Base-by-base conservation (phyloP, 2,888 invertebrate genomes). In the Asteroscopus sphinx region DNA sequence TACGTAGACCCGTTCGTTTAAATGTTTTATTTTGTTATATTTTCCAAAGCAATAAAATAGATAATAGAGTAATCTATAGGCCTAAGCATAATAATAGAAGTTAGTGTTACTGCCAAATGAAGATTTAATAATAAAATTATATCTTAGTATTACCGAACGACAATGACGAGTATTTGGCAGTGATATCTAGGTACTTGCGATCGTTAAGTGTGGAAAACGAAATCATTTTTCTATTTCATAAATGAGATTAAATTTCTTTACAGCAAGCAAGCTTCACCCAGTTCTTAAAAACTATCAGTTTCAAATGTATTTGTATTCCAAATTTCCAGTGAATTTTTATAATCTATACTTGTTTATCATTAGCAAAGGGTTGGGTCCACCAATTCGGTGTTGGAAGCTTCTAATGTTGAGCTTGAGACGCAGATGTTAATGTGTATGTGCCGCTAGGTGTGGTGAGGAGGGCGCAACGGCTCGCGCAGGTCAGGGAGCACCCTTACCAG, bases 401-500 rank as follows among this genome's bases (percentile, higher is more conserved):
- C 77, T 80, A 76, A 73, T 79, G 78, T 81, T 81, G 77, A 84
- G 78, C 74, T 78, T n/a, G 76, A 79, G 84, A 82, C 79, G 81
- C 86, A 90, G 90, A 88, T 91, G 86, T 90, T 92, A 87, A 92
- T 85, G 80, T 89, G 85, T 81, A 81, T 93, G 82, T 94, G 94
- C 93, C 95, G 95, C 95, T 95, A 96, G 96, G 96, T 97, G 97
- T 97, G 97, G 97, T 97, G 96, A 96, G 97, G 95, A 95, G 95
- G 85, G 96, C 97, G 95, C 97, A 96, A 89, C 96, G 97, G 95
- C 96, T 97, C 95, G 96, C 97, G 95, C 97, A 97, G 95, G 96
- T 97, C 95, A 96, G 99, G 96, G 98, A 98, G 95, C 98, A 99
- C 96, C 99, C 99, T 95, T 99, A 99, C 96, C 98, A 98, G 96